Conservation (phyloP, 2,797 vertebrate genomes). For the Semotilus atromaculatus region DNA sequence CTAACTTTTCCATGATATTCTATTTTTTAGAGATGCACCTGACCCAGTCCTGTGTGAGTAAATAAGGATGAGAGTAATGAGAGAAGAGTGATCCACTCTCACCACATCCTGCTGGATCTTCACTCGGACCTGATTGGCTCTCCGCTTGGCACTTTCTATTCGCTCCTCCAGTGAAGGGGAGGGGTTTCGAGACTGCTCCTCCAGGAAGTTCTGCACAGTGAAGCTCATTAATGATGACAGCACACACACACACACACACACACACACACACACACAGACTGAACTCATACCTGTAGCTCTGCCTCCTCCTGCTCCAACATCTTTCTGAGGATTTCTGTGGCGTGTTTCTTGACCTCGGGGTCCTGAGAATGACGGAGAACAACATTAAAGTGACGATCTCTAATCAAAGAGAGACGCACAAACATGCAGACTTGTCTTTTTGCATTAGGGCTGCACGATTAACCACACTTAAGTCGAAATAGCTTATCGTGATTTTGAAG, state of each 20-base stretch:
- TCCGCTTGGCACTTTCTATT: slow-evolving; percentile 86
- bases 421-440: background rate
- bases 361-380: slow-evolving; percentile 73
- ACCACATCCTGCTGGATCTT: slow-evolving; percentile 91
- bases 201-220: slow-evolving; percentile 78
- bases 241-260: background rate
- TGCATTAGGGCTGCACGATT: no score
- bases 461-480: no score
- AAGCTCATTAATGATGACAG: background rate
- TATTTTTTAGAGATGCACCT: no score
- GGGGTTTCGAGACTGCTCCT: slow-evolving; percentile 81
- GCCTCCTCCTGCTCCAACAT: slow-evolving; percentile 93
- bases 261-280: background rate
- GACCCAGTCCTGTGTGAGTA: no score
- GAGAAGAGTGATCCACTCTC: slow-evolving; percentile 37
- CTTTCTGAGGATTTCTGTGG: slow-evolving; percentile 89
- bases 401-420: background rate
- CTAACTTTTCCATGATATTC: no score
- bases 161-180: slow-evolving; percentile 82
- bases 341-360: slow-evolving; percentile 90
- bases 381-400: background rate
- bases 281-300: slow-evolving; percentile 89
- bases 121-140: slow-evolving; percentile 86
- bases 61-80: background rate
- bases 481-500: no score